Base-by-base conservation (phyloP, 2,888 invertebrate genomes). In the Drosophila diplacantha region DNA sequence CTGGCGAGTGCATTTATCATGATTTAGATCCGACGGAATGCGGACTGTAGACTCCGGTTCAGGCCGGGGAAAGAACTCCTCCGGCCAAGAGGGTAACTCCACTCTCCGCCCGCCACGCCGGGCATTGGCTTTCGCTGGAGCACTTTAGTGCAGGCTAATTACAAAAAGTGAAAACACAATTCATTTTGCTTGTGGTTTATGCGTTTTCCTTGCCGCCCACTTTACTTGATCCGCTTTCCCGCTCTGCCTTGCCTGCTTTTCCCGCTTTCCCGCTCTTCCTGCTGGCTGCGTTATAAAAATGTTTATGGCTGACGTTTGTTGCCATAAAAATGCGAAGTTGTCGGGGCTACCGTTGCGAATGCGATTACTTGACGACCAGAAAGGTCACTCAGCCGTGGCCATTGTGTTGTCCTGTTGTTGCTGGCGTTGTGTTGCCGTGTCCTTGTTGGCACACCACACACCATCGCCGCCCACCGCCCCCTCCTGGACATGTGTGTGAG, bases 141-240 rank as follows among this genome's bases (percentile, higher is more conserved):
- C 49, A 50, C 64, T 69, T 69, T 51, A 58, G 69, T 52, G 46
- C 62, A 47, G 68, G 74, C 74, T 74, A 74, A 74, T 74, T 74
- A 74, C 74, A 71, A 69, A 69, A 71, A 71, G 71, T 74, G 67
- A 76, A 72, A 76, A 69, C 74, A 72, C 72, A 75, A 75, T 76
- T 75, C 77, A 75, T 75, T 75, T 65, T 65, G 50, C 69, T 69
- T 73, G 73, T 69, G 67, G 71, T 63, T 75, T 75, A 75, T 75
- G 64, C 52, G 61, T 59, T 73, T 69, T 52, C 38, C 55, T 47
- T 49, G 29, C 41, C 57, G 29, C 37, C 39, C 31, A 16, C 46
- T 20, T 31, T 46, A 31, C 44, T 29, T 29, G 11, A 8, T 26
- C 43, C 26, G n/a, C 41, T 9, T 41, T 16, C 29, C 24, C 39